Evolutionary conservation across 1,140 invertebrate genomes (phyloP).

Genomic region (silkworm (Bombyx mori)): DNA sequence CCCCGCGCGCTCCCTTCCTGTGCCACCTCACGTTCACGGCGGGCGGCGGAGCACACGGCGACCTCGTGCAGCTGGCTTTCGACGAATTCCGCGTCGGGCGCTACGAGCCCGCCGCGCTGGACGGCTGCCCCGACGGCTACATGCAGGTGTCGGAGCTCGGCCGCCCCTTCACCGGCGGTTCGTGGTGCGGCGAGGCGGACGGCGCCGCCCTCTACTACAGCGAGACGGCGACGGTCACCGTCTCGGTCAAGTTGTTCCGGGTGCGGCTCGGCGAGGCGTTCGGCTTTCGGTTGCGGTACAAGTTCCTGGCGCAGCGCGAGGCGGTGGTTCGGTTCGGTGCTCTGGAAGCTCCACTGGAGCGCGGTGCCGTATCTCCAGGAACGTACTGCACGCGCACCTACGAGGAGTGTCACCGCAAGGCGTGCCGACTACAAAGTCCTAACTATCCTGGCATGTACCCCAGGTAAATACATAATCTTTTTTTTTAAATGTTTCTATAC

Average conservation of each 20-base stretch:
- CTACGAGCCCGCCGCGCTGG: slow-evolving; percentile 77
- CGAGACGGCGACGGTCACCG: slow-evolving; percentile 86
- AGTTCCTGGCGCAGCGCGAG: slow-evolving; percentile 52
- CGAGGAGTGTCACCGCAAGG: slow-evolving; percentile 88
- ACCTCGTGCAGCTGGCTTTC: slow-evolving; percentile 87
- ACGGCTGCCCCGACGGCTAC: slow-evolving; percentile 85
- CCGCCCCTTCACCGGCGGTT: slow-evolving; percentile 84
- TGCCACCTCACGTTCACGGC: slow-evolving; percentile 92
- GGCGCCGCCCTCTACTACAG: slow-evolving; percentile 87
- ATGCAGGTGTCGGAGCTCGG: slow-evolving; percentile 87
- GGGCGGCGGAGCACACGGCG: slow-evolving; percentile 85
- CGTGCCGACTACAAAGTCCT: slow-evolving; percentile 86
- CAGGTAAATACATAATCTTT: slow-evolving; percentile 24
- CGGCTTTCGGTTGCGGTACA: slow-evolving; percentile 82
- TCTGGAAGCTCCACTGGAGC: slow-evolving; percentile 78
- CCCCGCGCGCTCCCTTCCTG: slow-evolving; percentile 83
- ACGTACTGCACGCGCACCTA: slow-evolving; percentile 91
- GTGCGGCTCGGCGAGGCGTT: slow-evolving; percentile 78
- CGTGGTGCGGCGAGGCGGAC: slow-evolving; percentile 84
- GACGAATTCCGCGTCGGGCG: slow-evolving; percentile 86
- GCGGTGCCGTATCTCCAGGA: slow-evolving; percentile 85
- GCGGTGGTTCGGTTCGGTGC: slow-evolving; percentile 83
- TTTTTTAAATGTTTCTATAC: not conserved
- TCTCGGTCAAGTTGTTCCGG: slow-evolving; percentile 82
- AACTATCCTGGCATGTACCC: slow-evolving; percentile 95